Base-by-base conservation (phyloP, 1,140 invertebrate species). In the Venturia canescens region DNA sequence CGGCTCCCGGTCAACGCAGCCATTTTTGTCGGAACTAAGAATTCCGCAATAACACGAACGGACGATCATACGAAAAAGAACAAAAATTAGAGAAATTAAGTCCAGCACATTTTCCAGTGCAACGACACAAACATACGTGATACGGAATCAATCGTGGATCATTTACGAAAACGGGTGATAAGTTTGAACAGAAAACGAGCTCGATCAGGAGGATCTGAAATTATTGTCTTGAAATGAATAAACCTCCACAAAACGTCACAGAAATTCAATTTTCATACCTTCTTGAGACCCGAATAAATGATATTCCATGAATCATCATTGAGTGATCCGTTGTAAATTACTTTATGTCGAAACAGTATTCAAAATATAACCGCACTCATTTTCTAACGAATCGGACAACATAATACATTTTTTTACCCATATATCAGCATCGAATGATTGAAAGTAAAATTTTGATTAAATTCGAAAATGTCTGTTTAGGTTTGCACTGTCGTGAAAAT, bases 251-350 rank as follows among this genome's bases (percentile, higher is more conserved):
- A 21, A 48, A 71, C 69, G 69, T 71, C 31, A 23, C 11, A 63
- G 18, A 78, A 72, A 77, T 79, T 81, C 76, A 71, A n/a, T 69
- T 82, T n/a, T n/a, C n/a, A n/a, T n/a, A n/a, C n/a, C n/a, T n/a
- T n/a, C n/a, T n/a, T n/a, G n/a, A n/a, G n/a, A n/a, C n/a, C n/a
- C n/a, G n/a, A n/a, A n/a, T n/a, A n/a, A n/a, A n/a, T n/a, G n/a
- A n/a, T n/a, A n/a, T n/a, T n/a, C n/a, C n/a, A n/a, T n/a, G n/a
- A n/a, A n/a, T n/a, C n/a, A n/a, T n/a, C n/a, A n/a, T n/a, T n/a
- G n/a, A n/a, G n/a, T n/a, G n/a, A n/a, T n/a, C n/a, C n/a, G n/a
- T n/a, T n/a, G n/a, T n/a, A n/a, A n/a, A n/a, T n/a, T n/a, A n/a
- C n/a, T n/a, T n/a, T n/a, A n/a, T n/a, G n/a, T n/a, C n/a, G n/a